phyloP scores from a whole-genome alignment of 1,140 invertebrate species.

The Oscheius sp. region DNA sequence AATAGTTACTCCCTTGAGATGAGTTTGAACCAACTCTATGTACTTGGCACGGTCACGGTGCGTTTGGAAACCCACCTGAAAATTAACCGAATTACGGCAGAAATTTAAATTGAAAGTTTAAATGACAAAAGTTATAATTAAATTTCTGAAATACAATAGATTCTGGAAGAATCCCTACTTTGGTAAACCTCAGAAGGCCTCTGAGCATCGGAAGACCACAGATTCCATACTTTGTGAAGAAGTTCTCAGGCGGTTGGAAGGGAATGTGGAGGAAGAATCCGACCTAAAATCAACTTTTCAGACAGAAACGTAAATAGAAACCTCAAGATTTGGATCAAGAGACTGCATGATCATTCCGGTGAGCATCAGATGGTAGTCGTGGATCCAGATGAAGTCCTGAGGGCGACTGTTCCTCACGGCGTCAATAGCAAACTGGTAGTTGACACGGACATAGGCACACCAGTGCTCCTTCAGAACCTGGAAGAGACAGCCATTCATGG shows the following conservation, averaged over 20 bases:
- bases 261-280: conserved; percentile 61
- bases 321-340: conserved; percentile 57
- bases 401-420: conserved; percentile 58
- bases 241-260: conserved; percentile 59
- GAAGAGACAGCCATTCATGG: neutral
- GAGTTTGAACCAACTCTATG: conserved; percentile 48
- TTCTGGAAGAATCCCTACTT: conserved; percentile 40
- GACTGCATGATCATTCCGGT: conserved; percentile 59
- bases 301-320: neutral
- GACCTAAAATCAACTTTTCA: conserved; percentile 19
- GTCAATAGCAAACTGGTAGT: conserved; percentile 60
- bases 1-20: conserved; percentile 51
- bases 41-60: conserved; percentile 57
- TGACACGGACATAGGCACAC: conserved; percentile 59
- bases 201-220: conserved; percentile 53
- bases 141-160: conserved; percentile 8
- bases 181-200: conserved; percentile 57
- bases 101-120: conserved; percentile 36
- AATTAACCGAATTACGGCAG: conserved; percentile 26
- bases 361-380: conserved; percentile 60
- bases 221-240: conserved; percentile 55
- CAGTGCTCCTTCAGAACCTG: conserved; percentile 53
- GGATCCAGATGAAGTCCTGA: conserved; percentile 61
- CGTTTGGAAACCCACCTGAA: conserved; percentile 59
- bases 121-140: neutral